Evolutionary conservation across 2,113 vertebrate species (phyloP), one percentile per base, ranked within the genome.

Genomic region (Lycocorax pyrrhopterus): DNA sequence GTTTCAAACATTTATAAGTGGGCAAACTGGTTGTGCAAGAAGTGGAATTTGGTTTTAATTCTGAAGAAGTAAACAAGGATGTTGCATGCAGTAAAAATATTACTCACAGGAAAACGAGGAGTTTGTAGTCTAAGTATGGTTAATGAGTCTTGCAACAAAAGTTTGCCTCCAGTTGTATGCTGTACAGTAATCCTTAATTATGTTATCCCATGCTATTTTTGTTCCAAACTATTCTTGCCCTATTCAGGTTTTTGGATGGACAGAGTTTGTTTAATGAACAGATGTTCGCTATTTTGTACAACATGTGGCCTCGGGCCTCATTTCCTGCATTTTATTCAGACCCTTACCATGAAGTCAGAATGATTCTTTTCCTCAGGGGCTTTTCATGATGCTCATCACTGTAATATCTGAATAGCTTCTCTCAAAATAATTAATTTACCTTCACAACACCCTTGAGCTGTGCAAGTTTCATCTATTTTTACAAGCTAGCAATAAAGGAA

Each of bases 361-460:
- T 88, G 3, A 74, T 77, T 92, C n/a, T 88, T 94, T 88, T 59
- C 82, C 87, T 72, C 6, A 16, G 86, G 79, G 76, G 16, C 29
- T 84, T 88, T 93, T 90, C 43, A 18, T 69, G 68, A 66, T 93
- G 39, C 33, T 92, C 26, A 84, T 93, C 72, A 44, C 79, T 88
- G 53, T 90, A 80, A 86, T 90, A 90, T 53, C 63, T 84, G 88
- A 92, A 88, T 67, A 80, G 63, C 55, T 94, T 84, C 30, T 77
- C 35, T 59, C 43, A 77, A 96, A 96, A 93, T 93, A 93, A 94
- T 96, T 96, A 87, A 94, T 84, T 87, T 95, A 88, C 72, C 21
- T 93, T 88, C 68, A 62, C 18, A 67, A 81, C 76, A 94, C 83
- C 89, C 87, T 92, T 93, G 90, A 92, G 88, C 68, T 90, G 51